Base-by-base conservation (phyloP, 2,797 vertebrate genomes). In the Danio choprae region DNA sequence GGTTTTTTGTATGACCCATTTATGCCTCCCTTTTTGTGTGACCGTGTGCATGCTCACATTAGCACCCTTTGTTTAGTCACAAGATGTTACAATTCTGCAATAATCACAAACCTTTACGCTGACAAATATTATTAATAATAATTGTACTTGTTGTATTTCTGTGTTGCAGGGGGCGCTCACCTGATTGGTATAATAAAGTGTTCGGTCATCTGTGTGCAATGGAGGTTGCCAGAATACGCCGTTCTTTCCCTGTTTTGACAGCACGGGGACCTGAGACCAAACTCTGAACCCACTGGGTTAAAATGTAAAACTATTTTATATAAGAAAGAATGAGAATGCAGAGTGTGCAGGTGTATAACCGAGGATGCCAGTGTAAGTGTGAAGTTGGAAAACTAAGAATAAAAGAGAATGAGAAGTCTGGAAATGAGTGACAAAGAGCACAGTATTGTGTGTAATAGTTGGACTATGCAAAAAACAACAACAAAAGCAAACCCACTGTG, bases 111-210 rank as follows among this genome's bases (percentile, higher is more conserved):
- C 29, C 1, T 29, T 29, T 29, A 29, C 29, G 29, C 29, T 29
- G 29, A 29, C 29, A 3, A n/a, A 1, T 29, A 3, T 29, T 29
- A 29, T 29, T 29, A 29, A 29, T 29, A 29, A 29, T 29, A 29
- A 29, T 29, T 29, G 3, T 29, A 29, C 29, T 3, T 41, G 59
- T 38, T 71, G 53, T 64, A 8, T 72, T 65, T 51, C 7, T 81
- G 43, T 80, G 22, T 36, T 40, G 20, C 81, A 96, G 95, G 87
- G 95, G 95, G 12, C 93, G 94, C 18, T 95, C 95, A 88, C 95
- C 94, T 0, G 95, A 96, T 80, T 96, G 95, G 95, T 96, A 96
- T 90, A 95, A 94, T 89, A 95, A 95, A 81, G 93, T 95, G 56
- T 96, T 94, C 12, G 95, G 95, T 16, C 94, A 95, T 77, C 91